Percentiles rank a stretch among this genome's conserved stretches.
Evolutionary conservation across 2,113 vertebrate species (phyloP).

Genomic region (Oryzias celebensis): DNA sequence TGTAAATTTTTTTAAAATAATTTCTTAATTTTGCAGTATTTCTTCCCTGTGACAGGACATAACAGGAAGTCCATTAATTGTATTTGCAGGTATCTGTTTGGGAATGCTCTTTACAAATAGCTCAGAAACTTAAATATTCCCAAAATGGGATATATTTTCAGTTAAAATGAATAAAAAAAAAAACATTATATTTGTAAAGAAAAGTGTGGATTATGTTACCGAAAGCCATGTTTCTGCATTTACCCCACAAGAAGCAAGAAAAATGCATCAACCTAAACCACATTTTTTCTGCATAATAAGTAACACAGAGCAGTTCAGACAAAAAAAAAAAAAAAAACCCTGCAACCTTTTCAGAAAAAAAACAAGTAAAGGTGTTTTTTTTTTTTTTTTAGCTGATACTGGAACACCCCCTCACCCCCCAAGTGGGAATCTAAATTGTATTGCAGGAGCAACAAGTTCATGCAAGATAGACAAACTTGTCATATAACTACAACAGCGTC

Average conservation of each 20-base stretch:
- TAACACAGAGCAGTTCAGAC: slow-evolving; percentile 42
- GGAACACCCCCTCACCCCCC: slow-evolving; percentile 2
- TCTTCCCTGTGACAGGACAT: no score
- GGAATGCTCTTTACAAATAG: no score
- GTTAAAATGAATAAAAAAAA: no score
- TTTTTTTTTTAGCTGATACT: slow-evolving; percentile 13
- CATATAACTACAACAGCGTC: slow-evolving; percentile 28
- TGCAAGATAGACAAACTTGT: slow-evolving; percentile 57
- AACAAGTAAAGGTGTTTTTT: slow-evolving; percentile 6
- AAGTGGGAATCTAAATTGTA: slow-evolving; percentile 54
- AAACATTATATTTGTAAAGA: no score
- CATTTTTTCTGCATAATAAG: slow-evolving; percentile 62
- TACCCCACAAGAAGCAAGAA: slow-evolving; percentile 54
- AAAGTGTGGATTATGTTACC: no score
- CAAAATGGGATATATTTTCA: no score
- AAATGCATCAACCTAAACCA: slow-evolving; percentile 62
- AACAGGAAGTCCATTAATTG: no score
- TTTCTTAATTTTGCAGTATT: no score
- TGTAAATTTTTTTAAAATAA: no score
- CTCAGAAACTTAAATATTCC: no score
- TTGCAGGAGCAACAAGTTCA: slow-evolving; percentile 53
- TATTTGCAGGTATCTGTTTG: no score
- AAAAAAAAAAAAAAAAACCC: slow-evolving; percentile 64
- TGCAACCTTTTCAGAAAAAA: slow-evolving; percentile 24
- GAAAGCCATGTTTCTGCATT: slow-evolving; percentile 38